Evolutionary conservation across 2,797 vertebrate species (phyloP).

Genomic region (Etheostoma nigrum): DNA sequence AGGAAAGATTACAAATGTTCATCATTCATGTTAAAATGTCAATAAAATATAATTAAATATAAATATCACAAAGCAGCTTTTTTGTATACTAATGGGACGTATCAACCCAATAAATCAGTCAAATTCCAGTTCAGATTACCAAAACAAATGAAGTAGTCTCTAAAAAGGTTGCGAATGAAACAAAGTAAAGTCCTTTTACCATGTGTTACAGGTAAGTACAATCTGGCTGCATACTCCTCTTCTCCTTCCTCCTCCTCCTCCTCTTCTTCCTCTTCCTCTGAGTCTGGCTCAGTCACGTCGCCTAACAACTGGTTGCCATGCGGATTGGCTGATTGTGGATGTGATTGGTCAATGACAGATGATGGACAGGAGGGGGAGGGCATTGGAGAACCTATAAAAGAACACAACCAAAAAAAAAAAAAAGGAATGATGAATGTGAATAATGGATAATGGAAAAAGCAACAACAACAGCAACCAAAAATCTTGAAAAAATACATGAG

Average conservation of each 20-base stretch:
- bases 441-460: constrained; percentile 33
- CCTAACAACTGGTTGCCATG: constrained; percentile 74
- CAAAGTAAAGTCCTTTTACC: constrained; percentile 66
- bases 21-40: neutral
- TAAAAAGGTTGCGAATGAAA: constrained; percentile 13
- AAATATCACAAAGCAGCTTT: too few species aligned
- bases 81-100: neutral
- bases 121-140: constrained; percentile 3
- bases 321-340: constrained; percentile 68
- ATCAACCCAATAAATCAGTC: neutral
- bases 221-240: constrained; percentile 70
- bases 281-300: constrained; percentile 60
- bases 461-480: constrained; percentile 27
- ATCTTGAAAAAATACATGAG: neutral
- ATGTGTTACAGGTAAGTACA: constrained; percentile 77
- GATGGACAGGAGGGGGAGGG: constrained; percentile 78
- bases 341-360: constrained; percentile 82
- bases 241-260: constrained; percentile 61
- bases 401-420: constrained; percentile 54
- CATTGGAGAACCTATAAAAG: constrained; percentile 79
- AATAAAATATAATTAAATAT: neutral
- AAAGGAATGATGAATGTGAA: constrained; percentile 46
- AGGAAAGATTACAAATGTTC: neutral
- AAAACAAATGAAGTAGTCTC: neutral
- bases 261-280: constrained; percentile 70